Conservation (phyloP, 2,797 vertebrate genomes). For the Prionace glauca region DNA sequence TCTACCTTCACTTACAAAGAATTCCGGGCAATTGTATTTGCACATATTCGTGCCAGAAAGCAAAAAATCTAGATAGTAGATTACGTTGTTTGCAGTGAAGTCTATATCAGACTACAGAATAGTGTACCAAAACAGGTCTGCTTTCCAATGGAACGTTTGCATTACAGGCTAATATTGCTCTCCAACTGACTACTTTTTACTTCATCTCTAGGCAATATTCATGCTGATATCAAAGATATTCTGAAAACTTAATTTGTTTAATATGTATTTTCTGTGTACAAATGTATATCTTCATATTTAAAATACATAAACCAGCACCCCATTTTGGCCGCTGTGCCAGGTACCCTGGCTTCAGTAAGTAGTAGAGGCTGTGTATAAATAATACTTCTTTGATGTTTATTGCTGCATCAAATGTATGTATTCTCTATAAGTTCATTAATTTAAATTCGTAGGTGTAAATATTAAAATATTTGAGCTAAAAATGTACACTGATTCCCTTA, state of each 20-base stretch:
- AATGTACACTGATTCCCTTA: background rate
- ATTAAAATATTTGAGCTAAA: constrained; percentile 28
- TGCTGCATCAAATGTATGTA: background rate
- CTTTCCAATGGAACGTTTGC: background rate
- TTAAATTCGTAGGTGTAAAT: constrained; percentile 26
- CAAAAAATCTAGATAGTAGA: background rate
- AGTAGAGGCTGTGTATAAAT: constrained; percentile 24
- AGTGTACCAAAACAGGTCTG: background rate
- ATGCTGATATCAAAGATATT: constrained; percentile 12
- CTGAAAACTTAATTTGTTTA: constrained; percentile 27
- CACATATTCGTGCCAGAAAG: background rate
- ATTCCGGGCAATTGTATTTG: background rate
- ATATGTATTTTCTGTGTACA: constrained; percentile 15
- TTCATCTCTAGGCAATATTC: background rate
- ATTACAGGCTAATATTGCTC: background rate
- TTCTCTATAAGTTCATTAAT: constrained; percentile 28
- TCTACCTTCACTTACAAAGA: background rate
- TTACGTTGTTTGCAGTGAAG: background rate
- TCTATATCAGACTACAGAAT: background rate
- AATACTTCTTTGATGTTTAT: constrained; percentile 22
- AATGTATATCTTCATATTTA: constrained; percentile 29
- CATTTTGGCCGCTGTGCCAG: background rate
- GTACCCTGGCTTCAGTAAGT: background rate
- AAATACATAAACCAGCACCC: constrained; percentile 19
- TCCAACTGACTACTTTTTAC: background rate